Evolutionary conservation across 2,113 vertebrate genomes (phyloP).

Genomic region (Sturnus vulgaris): DNA sequence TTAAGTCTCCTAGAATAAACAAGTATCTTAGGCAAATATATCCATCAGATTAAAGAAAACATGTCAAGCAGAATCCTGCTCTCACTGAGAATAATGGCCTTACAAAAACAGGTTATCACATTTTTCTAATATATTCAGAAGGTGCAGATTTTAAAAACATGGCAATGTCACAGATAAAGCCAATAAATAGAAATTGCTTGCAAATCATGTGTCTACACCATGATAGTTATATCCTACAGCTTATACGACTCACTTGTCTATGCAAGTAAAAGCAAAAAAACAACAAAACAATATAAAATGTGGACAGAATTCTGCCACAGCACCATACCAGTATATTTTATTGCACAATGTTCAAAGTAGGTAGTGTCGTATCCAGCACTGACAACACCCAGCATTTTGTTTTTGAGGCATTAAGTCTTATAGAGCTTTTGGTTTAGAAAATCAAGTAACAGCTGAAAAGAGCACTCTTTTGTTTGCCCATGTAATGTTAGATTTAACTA

Average conservation of each 20-base stretch:
- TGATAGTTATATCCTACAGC: neutral
- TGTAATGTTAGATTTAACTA: neutral
- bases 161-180: neutral
- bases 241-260: neutral
- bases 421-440: neutral
- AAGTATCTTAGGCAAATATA: neutral
- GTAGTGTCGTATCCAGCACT: neutral
- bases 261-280: neutral
- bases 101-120: neutral
- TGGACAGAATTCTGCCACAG: conserved; percentile 32
- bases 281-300: neutral
- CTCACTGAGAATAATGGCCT: neutral
- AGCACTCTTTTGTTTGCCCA: neutral
- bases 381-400: neutral
- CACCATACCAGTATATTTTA: conserved; percentile 6
- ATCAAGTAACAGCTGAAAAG: neutral
- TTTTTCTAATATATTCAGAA: neutral
- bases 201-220: neutral
- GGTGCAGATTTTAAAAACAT: neutral
- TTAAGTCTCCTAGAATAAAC: neutral
- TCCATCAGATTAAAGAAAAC: neutral
- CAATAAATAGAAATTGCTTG: neutral
- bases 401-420: neutral
- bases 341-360: neutral
- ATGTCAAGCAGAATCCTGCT: neutral